Base-by-base conservation (phyloP, 2,888 invertebrate species). In the Chesias legatella region DNA sequence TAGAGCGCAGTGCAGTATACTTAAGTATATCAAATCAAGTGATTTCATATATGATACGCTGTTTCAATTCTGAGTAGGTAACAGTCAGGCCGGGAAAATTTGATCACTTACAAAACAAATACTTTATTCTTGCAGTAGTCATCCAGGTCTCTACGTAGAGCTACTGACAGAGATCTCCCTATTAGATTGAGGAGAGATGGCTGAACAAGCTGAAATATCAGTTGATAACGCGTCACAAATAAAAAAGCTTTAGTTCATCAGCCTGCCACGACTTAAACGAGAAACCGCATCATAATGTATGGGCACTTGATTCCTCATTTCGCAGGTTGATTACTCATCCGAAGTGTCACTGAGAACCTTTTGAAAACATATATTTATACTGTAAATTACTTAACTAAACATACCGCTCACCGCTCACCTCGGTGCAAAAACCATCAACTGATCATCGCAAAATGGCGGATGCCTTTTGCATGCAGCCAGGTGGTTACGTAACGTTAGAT, bases 391-490 rank as follows among this genome's bases (percentile, higher is more conserved):
- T 51, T 50, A 56, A 55, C 44, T 61, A 63, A 67, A 58, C 59
- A 61, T 60, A 51, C 53, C 50, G 53, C 52, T 51, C 59, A 59
- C 76, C 79, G 72, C 58, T 80, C 78, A 81, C 79, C 77, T 75
- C 72, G 61, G 59, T 62, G 60, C 67, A 74, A 75, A 78, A 79
- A 73, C 68, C 69, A 72, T 71, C 67, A 71, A 68, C 67, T 65
- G 63, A 59, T 74, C 71, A 70, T 79, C 77, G 56, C 74, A 83
- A 83, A 76, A 83, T 80, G 81, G 79, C 82, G 79, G 76, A 70
- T 67, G 56, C 63, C 60, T 71, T 62, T 67, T 65, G 65, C 66
- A 63, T 68, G 64, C 59, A 63, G 57, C 55, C 60, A 56, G 52
- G 48, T 47, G 56, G 60, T 79, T 79, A 72, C 72, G 72, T 74